A percentile compares a stretch with the other conserved stretches of the same genome.
Conservation (phyloP, 2,797 vertebrate genomes). For the Neosilurus hyrtlii region DNA sequence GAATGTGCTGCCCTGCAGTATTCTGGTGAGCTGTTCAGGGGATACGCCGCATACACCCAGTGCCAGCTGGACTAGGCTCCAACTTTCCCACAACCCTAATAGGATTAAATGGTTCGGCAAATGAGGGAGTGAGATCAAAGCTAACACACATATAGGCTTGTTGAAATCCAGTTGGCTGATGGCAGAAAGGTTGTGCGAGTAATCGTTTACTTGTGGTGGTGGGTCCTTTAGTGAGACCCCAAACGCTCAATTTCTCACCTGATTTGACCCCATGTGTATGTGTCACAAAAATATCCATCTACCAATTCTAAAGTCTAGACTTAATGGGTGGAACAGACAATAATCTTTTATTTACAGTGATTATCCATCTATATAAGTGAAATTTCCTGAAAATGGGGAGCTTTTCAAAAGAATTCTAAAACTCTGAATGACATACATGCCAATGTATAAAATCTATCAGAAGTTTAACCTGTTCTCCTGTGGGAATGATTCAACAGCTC, state of each 20-base stretch:
- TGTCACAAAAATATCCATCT: not conserved
- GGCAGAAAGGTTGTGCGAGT: not conserved
- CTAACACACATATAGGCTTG: not conserved
- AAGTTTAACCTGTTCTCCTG: not conserved
- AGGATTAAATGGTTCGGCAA: too few relatives aligned
- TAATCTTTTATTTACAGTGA: conserved; percentile 26
- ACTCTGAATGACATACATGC: not conserved
- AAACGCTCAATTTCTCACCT: not conserved
- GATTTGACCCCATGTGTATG: not conserved
- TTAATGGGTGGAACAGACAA: not conserved
- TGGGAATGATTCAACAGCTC: conserved; percentile 20
- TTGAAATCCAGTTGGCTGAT: not conserved
- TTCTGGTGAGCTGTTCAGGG: too few relatives aligned
- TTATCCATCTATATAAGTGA: conserved; percentile 7
- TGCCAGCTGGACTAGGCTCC: too few relatives aligned
- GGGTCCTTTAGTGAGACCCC: not conserved
- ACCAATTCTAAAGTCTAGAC: not conserved
- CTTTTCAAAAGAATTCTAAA: conserved; percentile 1
- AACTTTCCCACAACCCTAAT: too few relatives aligned
- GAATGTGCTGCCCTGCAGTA: too few relatives aligned
- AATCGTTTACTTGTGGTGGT: not conserved
- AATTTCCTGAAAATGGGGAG: not conserved
- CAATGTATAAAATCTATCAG: not conserved
- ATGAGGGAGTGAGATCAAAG: not conserved
- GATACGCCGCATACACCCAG: too few relatives aligned